A percentile compares a stretch with the other conserved stretches of the same genome.
Conservation (phyloP, 2,797 vertebrate species). For the Arrhamphus sclerolepis region DNA sequence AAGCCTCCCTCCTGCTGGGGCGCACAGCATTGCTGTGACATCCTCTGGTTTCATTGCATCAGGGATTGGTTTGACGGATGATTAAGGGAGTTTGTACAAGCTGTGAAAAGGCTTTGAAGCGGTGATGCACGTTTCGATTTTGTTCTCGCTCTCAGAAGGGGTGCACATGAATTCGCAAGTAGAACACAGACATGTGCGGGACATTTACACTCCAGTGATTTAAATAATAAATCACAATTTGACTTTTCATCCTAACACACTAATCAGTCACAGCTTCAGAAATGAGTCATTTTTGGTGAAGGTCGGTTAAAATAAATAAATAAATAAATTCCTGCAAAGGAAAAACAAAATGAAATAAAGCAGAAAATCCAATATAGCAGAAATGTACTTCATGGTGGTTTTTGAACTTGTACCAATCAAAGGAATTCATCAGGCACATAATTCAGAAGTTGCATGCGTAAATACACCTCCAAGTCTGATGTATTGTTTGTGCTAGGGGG, state of each 20-base stretch:
- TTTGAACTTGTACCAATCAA: neutral
- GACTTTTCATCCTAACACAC: too few species aligned
- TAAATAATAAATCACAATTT: too few species aligned
- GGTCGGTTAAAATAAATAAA: too few species aligned
- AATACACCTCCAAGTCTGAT: neutral
- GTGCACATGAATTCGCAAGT: conserved; percentile 22
- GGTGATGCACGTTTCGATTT: conserved; percentile 22
- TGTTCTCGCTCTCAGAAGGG: neutral
- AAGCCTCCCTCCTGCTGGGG: conserved; percentile 60
- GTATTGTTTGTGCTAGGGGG: neutral
- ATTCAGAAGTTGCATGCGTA: neutral
- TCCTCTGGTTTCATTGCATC: conserved; percentile 63
- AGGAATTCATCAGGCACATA: neutral
- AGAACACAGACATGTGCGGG: neutral
- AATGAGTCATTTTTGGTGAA: too few species aligned
- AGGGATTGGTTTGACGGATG: conserved; percentile 55
- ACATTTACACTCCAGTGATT: too few species aligned
- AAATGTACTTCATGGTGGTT: neutral
- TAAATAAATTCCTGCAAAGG: neutral
- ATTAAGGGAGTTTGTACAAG: conserved; percentile 49
- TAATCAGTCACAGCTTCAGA: too few species aligned
- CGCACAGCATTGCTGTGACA: conserved; percentile 57
- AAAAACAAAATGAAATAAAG: neutral
- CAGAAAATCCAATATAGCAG: neutral
- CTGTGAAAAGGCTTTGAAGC: conserved; percentile 56